These are phyloP conservation scores for Aspidoscelis tigris DNA, from an alignment of 2,113 vertebrate species.

Conservation along the genomic window DNA sequence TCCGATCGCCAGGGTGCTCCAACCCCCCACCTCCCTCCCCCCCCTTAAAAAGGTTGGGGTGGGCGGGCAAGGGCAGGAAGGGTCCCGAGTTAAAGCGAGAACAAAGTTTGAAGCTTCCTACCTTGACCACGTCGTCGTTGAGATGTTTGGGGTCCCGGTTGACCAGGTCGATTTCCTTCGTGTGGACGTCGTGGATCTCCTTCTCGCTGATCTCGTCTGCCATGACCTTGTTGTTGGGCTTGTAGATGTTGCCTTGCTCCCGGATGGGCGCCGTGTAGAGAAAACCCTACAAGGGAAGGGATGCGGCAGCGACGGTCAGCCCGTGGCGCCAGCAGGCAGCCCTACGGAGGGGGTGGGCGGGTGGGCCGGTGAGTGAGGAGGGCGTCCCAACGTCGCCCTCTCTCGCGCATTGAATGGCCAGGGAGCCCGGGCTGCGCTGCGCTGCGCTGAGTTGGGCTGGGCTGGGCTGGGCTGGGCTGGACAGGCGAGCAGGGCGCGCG, in stretches of 20 bases:
- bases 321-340: conserved; percentile 9
- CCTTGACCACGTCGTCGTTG: conserved; percentile 97
- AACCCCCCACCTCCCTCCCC: no score
- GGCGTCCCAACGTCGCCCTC: background rate
- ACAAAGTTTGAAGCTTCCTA: conserved; percentile 62
- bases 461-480: background rate
- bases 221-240: conserved; percentile 97
- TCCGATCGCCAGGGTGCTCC: no score
- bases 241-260: conserved; percentile 98
- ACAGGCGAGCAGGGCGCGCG: background rate
- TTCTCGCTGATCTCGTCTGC: conserved; percentile 92
- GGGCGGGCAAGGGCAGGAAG: background rate
- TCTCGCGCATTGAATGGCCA: conserved; percentile 18
- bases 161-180: conserved; percentile 97
- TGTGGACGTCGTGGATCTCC: conserved; percentile 88
- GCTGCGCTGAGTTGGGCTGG: no score
- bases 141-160: conserved; percentile 94
- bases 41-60: background rate
- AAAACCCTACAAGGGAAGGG: conserved; percentile 81
- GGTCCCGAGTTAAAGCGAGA: background rate
- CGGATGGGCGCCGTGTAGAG: conserved; percentile 89
- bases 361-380: conserved; percentile 11
- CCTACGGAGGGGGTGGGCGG: conserved; percentile 13
- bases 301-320: conserved; percentile 21
- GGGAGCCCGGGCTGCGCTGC: background rate